phyloP scores from a whole-genome alignment of 2,888 invertebrate genomes.

The Lithophane ornitopus region DNA sequence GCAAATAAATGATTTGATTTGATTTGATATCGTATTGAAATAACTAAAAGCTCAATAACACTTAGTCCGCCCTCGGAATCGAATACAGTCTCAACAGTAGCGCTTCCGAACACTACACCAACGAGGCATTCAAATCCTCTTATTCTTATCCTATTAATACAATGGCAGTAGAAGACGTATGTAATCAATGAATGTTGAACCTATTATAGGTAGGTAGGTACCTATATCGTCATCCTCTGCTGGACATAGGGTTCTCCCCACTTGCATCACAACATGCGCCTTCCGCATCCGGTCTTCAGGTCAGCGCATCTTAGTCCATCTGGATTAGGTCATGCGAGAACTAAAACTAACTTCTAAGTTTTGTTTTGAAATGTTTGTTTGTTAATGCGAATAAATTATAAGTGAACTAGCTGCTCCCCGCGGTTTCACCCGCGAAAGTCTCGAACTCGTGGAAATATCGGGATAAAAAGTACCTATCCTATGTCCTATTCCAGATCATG shows the following conservation, averaged over 20 bases:
- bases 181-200: background rate
- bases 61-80: background rate
- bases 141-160: too few species aligned
- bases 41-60: background rate
- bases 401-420: background rate
- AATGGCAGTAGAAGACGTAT: background rate
- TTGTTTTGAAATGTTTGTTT: background rate
- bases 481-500: too few species aligned
- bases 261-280: background rate
- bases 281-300: conserved; percentile 9
- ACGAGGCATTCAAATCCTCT: background rate
- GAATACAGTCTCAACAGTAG: too few species aligned
- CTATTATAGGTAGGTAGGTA: background rate
- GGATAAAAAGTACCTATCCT: too few species aligned
- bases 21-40: too few species aligned
- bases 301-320: conserved; percentile 10
- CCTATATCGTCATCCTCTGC: background rate
- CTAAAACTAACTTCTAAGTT: background rate
- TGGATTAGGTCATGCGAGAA: background rate
- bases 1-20: too few species aligned
- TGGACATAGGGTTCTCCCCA: conserved; percentile 10
- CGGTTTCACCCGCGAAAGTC: too few species aligned
- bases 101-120: background rate
- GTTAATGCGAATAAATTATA: background rate
- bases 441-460: too few species aligned